Evolutionary conservation across 1,140 invertebrate genomes (phyloP), one percentile per base, ranked within the genome.

Genomic region (Drosophila seguyi): DNA sequence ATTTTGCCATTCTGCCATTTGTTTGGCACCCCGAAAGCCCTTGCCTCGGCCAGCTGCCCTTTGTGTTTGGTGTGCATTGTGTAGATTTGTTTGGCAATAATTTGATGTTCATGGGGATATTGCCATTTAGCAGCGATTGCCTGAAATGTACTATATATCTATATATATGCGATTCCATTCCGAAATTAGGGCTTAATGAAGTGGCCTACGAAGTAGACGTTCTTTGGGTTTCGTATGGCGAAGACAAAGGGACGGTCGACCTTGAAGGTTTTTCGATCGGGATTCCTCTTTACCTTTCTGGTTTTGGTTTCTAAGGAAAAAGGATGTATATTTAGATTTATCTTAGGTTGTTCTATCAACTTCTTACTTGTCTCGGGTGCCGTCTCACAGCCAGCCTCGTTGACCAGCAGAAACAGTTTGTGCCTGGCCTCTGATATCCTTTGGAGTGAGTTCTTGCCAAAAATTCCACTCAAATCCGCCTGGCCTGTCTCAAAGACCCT

Each of bases 381-480:
- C n/a, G 96, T 96, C 92, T 96, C 95, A 29, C 95, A 95, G 13
- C 96, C 96, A 81, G 95, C 94, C 92, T 97, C 96, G 78, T 96
- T 95, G 0, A 97, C 95, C 87, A 95, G 94, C 29, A 97, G 94
- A 71, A 94, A 95, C 7, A 95, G 95, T 87, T 97, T 96, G 80
- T 97, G 96, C 2, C 96, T 86, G 8, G 95, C 95, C 61, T 95
- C 93, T 14, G 69, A 90, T 6, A 83, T 93, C n/a, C 61, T 63
- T 38, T 81, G 71, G 10, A 85, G 80, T 92, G 86, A 29, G 13
- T 90, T 75, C 5, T 94, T 82, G 29, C 93, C 82, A 56, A 95
- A 93, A 20, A 97, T 95, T 10, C 94, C 94, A 27, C 94, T 93
- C 4, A 97, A 93, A 73, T 97, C 94, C 6, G 96, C 94, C 25